Conservation (phyloP, 2,888 invertebrate species). For the Chorisops tibialis region DNA sequence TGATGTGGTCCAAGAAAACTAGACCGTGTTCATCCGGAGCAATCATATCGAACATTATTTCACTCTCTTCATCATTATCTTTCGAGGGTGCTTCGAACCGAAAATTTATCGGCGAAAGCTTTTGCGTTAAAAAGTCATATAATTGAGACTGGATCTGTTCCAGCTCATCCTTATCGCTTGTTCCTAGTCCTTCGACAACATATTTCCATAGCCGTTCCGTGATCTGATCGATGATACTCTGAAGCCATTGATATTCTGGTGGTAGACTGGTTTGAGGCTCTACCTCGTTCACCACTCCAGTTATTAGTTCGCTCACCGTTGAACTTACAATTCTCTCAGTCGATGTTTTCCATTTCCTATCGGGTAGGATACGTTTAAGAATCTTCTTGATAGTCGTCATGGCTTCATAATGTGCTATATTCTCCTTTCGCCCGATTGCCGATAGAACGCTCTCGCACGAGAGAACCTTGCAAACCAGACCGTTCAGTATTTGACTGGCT, state of each 20-base stretch:
- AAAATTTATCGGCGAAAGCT: neutral
- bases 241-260: neutral
- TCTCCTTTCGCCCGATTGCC: slow-evolving; percentile 5
- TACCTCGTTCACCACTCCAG: neutral
- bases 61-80: too few species aligned
- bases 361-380: slow-evolving; percentile 37
- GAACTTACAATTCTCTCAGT: slow-evolving; percentile 19
- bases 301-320: slow-evolving; percentile 21
- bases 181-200: slow-evolving; percentile 9
- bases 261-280: neutral
- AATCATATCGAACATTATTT: too few species aligned
- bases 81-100: neutral
- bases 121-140: neutral
- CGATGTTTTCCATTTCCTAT: slow-evolving; percentile 20
- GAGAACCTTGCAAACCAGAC: slow-evolving; percentile 16
- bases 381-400: slow-evolving; percentile 42
- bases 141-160: neutral
- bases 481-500: slow-evolving; percentile 2
- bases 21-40: too few species aligned
- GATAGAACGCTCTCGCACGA: slow-evolving; percentile 21
- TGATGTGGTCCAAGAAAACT: too few species aligned
- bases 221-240: slow-evolving; percentile 10
- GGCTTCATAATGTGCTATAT: slow-evolving; percentile 37
- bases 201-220: slow-evolving; percentile 13
- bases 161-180: neutral